These are phyloP conservation scores for Ctenomys sociabilis DNA, from an alignment of 2,113 vertebrate species.

Conservation along the genomic window DNA sequence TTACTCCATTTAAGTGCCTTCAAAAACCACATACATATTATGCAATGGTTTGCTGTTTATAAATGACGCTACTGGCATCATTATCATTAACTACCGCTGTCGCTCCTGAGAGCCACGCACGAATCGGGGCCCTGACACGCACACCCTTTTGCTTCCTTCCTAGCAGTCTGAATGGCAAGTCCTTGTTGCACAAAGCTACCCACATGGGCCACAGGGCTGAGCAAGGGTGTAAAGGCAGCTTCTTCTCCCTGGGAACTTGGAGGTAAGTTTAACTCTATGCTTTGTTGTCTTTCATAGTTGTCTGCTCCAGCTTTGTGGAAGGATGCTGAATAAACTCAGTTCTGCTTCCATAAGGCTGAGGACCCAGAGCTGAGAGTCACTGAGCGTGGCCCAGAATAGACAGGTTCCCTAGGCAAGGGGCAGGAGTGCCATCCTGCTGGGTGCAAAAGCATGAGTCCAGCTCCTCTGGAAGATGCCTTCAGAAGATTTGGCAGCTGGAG, in stretches of 20 bases:
- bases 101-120: not conserved
- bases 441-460: not conserved
- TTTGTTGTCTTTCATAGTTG: not conserved
- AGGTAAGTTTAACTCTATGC: not conserved
- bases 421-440: not conserved
- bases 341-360: not conserved
- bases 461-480: not conserved
- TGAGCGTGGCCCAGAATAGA: not conserved
- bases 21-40: not conserved
- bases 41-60: not conserved
- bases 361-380: not conserved
- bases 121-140: not conserved
- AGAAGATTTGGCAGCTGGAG: not conserved
- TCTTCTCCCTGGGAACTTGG: not conserved
- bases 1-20: not conserved
- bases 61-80: not conserved
- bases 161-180: not conserved
- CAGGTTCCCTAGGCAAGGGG: not conserved
- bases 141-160: not conserved
- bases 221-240: not conserved
- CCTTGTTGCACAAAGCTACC: not conserved
- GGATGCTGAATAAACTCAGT: not conserved
- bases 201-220: accelerated
- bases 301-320: not conserved
- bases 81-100: not conserved